Base-by-base conservation (phyloP, 2,113 vertebrate genomes). In the Sapajus apella region DNA sequence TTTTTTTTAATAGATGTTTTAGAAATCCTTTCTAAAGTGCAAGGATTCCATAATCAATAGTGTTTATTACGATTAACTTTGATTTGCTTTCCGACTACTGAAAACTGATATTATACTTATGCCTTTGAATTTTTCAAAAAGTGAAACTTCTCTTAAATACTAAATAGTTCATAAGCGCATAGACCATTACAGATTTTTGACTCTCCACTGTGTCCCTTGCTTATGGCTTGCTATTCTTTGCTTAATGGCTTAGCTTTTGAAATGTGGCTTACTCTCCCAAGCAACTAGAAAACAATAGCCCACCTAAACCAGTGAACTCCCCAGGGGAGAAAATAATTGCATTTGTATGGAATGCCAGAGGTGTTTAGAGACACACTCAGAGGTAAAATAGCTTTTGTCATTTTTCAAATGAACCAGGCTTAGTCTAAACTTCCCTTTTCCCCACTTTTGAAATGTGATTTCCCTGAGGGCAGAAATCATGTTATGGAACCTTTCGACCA, bases 371-470 rank as follows among this genome's bases (percentile, higher is more conserved):
- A 56, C 73, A 45, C 5, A 6, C 30, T 47, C 27, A 17, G 2
- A 56, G 10, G 50, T 21, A 55, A 47, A 61, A 61, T 3, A 32
- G 6, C 12, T 91, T 83, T 68, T n/a, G 25, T 79, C 45, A 13
- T 56, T 84, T 96, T 94, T 84, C 55, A 43, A 81, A 11, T 64
- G 64, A 94, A 91, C 47, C 8, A 77, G 4, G 6, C 68, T 96
- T 81, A 58, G 23, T 47, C 47, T 66, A 64, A 58, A 94, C 30
- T 77, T 96, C 43, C 55, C 68, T 61, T 94, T 93, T 70, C 18
- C n/a, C n/a, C n/a, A 66, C 37, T 80, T 96, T 91, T 89, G 55
- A 66, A 96, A 96, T 94, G 30, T 21, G 43, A 43, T 83, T 96
- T 91, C 37, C 66, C 47, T 56, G 50, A 55, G n/a, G 76, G 64